phyloP scores from a whole-genome alignment of 2,113 vertebrate genomes.

The Rhea americana region DNA sequence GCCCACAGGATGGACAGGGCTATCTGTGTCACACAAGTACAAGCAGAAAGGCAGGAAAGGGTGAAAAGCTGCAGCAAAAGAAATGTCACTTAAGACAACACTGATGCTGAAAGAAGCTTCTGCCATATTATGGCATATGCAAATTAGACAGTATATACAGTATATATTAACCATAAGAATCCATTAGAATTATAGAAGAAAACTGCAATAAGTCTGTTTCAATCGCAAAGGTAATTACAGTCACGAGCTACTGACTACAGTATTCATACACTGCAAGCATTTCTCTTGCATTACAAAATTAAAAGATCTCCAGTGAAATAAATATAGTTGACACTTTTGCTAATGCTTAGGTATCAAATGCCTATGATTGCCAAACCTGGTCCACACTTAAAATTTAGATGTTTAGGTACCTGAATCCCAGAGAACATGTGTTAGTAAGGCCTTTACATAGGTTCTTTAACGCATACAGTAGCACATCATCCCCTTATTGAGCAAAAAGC shows the following conservation, averaged over 20 bases:
- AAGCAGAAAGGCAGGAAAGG: not conserved
- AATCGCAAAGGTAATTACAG: not conserved
- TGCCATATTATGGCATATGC: not conserved
- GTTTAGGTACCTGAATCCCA: not conserved
- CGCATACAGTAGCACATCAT: not conserved
- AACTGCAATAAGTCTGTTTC: not conserved
- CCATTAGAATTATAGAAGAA: not conserved
- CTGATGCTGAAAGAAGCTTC: not conserved
- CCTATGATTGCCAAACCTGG: not conserved
- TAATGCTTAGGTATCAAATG: not conserved
- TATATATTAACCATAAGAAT: not conserved
- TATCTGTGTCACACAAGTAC: not conserved
- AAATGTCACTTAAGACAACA: not conserved
- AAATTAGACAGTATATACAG: not conserved
- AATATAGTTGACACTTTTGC: too few relatives aligned
- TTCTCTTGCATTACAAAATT: not conserved
- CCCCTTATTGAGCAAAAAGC: not conserved
- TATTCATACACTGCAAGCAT: not conserved
- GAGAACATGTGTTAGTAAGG: not conserved
- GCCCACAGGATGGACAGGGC: fast-evolving
- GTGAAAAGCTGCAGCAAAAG: not conserved
- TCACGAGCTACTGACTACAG: not conserved
- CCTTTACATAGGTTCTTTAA: not conserved
- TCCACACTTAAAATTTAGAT: not conserved
- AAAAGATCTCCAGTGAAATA: not conserved